These are phyloP conservation scores for Leucopsar rothschildi DNA, from an alignment of 2,113 vertebrate genomes.

Conservation along the genomic window DNA sequence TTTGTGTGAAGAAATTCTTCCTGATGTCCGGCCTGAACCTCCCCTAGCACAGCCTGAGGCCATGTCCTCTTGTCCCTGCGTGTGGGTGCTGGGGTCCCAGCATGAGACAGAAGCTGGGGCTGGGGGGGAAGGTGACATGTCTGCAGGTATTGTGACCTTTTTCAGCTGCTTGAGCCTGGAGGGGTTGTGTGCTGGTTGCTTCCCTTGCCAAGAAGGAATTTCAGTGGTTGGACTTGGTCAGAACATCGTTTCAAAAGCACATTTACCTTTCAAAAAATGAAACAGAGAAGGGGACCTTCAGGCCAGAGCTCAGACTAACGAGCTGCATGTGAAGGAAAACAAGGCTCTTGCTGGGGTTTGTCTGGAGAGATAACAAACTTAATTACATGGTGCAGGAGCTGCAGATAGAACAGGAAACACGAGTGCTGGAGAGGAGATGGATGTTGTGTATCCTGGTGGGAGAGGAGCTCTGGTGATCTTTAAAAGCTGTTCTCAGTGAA, in stretches of 20 bases:
- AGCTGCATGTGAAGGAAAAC: background rate
- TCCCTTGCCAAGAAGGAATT: background rate
- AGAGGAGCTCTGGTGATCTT: background rate
- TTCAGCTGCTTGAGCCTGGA: background rate
- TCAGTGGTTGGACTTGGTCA: background rate
- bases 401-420: background rate
- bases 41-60: background rate
- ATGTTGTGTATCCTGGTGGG: background rate
- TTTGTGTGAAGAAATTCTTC: background rate
- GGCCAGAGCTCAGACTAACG: background rate
- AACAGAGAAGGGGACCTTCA: background rate
- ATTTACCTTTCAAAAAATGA: background rate
- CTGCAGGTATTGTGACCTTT: background rate
- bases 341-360: background rate
- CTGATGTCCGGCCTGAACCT: background rate
- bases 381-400: background rate
- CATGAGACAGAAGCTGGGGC: rapidly evolving
- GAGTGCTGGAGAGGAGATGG: background rate
- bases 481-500: background rate
- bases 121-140: background rate
- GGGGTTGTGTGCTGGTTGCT: background rate
- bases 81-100: background rate
- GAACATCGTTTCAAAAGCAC: background rate
- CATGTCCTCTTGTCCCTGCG: background rate
- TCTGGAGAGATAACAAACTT: background rate